These are phyloP conservation scores for Burhinus oedicnemus DNA, from an alignment of 2,113 vertebrate species.

Conservation along the genomic window DNA sequence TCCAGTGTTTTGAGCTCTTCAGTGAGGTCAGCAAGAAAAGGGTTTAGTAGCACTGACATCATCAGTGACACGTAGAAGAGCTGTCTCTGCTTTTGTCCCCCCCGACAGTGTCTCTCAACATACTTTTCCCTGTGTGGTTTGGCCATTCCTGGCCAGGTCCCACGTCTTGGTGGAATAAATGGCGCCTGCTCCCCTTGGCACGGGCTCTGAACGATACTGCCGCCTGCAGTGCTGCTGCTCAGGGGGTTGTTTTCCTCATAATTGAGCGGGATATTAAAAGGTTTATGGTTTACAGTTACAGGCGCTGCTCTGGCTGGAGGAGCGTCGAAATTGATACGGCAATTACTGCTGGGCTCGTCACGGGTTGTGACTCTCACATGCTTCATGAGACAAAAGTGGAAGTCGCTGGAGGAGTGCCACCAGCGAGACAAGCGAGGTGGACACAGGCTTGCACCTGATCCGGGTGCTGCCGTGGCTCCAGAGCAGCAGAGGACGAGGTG, in stretches of 20 bases:
- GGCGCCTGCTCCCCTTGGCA: too few relatives aligned
- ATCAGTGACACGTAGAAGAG: rapidly evolving
- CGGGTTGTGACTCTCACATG: conserved; percentile 13
- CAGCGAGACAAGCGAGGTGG: background rate
- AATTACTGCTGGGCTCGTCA: background rate
- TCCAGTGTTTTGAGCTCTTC: background rate
- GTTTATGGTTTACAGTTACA: conserved; percentile 28
- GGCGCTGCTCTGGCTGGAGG: background rate
- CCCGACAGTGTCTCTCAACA: rapidly evolving
- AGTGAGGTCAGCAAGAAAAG: background rate
- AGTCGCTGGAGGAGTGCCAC: conserved; percentile 32
- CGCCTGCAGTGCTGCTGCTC: background rate
- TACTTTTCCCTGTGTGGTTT: rapidly evolving
- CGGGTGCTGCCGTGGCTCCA: background rate
- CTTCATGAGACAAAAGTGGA: conserved; percentile 32
- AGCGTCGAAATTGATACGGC: background rate
- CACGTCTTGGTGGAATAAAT: rapidly evolving
- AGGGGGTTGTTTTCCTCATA: background rate
- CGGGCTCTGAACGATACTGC: background rate
- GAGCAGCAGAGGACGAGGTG: background rate
- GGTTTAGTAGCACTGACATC: rapidly evolving
- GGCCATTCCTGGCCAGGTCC: background rate
- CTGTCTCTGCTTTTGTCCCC: background rate
- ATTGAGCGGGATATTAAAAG: background rate
- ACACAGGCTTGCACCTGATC: background rate